phyloP scores from a whole-genome alignment of 2,797 vertebrate genomes.

The Danio albolineatus region DNA sequence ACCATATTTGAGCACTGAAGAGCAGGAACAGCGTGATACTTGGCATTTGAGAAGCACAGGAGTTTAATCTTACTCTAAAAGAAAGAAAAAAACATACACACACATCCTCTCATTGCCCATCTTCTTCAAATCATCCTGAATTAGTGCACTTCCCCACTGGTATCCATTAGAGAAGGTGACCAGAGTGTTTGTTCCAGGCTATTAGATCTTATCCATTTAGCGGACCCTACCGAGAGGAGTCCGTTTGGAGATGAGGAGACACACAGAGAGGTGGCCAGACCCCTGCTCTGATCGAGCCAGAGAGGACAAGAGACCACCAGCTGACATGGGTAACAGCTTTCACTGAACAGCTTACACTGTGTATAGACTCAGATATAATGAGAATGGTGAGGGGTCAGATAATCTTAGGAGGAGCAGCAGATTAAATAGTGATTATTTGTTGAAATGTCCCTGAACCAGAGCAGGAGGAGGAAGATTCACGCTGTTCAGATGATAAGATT shows the following conservation, averaged over 20 bases:
- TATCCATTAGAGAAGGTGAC: slow-evolving; percentile 79
- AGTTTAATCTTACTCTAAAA: slow-evolving; percentile 75
- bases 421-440: slow-evolving; percentile 45
- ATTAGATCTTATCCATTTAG: slow-evolving; percentile 70
- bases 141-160: slow-evolving; percentile 78
- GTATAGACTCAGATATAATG: slow-evolving; percentile 47
- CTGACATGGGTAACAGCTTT: slow-evolving; percentile 77
- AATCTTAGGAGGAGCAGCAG: slow-evolving; percentile 35
- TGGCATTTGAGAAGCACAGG: slow-evolving; percentile 71
- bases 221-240: slow-evolving; percentile 75
- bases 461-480: not conserved
- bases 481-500: not conserved
- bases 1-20: slow-evolving; percentile 73
- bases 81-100: slow-evolving; percentile 25
- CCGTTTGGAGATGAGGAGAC: slow-evolving; percentile 81
- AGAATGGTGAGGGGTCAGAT: slow-evolving; percentile 48
- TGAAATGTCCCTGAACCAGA: not conserved
- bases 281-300: slow-evolving; percentile 66
- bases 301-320: slow-evolving; percentile 76
- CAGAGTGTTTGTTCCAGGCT: slow-evolving; percentile 78
- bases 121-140: slow-evolving; percentile 72
- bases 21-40: slow-evolving; percentile 70
- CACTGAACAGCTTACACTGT: slow-evolving; percentile 42
- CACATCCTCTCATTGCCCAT: slow-evolving; percentile 56
- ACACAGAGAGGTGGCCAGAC: slow-evolving; percentile 74